Base-by-base conservation (phyloP, 2,113 vertebrate genomes). In the Candoia aspera region DNA sequence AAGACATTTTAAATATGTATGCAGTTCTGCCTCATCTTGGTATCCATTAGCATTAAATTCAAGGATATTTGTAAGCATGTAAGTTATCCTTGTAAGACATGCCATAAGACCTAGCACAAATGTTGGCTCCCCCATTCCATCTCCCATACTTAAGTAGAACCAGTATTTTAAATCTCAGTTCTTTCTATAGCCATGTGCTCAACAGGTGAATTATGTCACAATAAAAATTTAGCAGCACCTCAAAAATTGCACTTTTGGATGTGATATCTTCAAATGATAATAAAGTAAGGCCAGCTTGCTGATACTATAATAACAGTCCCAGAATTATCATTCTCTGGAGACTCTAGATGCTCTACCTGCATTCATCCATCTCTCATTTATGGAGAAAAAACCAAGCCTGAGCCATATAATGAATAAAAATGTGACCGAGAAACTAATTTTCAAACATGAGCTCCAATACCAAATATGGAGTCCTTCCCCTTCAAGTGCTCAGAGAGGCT, bases 361-460 rank as follows among this genome's bases (percentile, higher is more conserved):
- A 92, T 68, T 94, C 55, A 93, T 92, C 91, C 84, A 55, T 92
- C 90, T 91, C 92, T 92, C 86, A 73, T 91, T 93, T 94, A 88
- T 37, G 42, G 84, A 86, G 42, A 86, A 60, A 19, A 57, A 90
- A 91, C 93, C 90, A 83, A 93, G 90, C 58, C 79, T 90, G 4
- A 93, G 37, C 55, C 91, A 79, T 93, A 83, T 68, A 8, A 64
- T 91, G 26, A 92, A 59, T 90, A 57, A 90, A 92, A 92, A 95
- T 85, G 68, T 59, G 83, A 91, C 84, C 87, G 93, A 86, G 49
- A 92, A 86, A 68, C 68, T 93, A 91, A 87, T 89, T 92, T 92
- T 89, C 87, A 88, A 83, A 62, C 54, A 73, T 29, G 23, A 91
- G 86, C 33, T 79, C 64, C 85, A 87, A 73, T 91, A 87, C 49